Conservation (phyloP, 2,113 vertebrate species). For the Pterocles burchelli region DNA sequence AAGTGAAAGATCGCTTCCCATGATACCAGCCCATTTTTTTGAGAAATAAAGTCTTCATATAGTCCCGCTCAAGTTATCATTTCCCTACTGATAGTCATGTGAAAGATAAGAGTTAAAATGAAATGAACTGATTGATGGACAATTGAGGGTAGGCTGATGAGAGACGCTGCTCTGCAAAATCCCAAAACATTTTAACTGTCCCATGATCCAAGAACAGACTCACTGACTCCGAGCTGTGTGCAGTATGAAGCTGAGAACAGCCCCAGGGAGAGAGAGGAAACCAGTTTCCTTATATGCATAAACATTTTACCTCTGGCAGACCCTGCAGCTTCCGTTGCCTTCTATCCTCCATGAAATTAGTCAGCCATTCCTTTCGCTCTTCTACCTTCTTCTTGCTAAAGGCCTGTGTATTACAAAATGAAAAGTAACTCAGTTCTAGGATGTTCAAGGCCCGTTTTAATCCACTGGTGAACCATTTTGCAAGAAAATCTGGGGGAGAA, state of each 20-base stretch:
- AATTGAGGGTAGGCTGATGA: background rate
- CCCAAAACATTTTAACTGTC: background rate
- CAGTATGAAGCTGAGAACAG: background rate
- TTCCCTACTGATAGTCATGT: background rate
- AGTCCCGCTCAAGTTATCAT: background rate
- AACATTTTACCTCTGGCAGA: constrained; percentile 87
- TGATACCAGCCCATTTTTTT: background rate
- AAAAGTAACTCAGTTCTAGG: background rate
- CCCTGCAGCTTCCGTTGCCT: constrained; percentile 91
- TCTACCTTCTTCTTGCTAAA: constrained; percentile 98
- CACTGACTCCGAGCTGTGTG: background rate
- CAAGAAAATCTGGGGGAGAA: background rate
- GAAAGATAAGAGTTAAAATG: background rate
- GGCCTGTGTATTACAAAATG: constrained; percentile 79
- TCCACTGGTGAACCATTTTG: background rate
- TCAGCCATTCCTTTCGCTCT: constrained; percentile 97
- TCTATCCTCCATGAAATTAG: constrained; percentile 92
- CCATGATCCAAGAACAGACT: background rate
- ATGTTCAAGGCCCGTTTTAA: background rate
- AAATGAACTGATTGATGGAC: background rate
- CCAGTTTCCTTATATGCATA: constrained; percentile 3
- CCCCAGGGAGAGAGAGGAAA: constrained; percentile 8
- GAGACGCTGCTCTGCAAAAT: background rate
- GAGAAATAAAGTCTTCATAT: background rate
- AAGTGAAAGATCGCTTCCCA: background rate